phyloP scores from a whole-genome alignment of 2,888 invertebrate genomes.

The Cantharis flavilabris region DNA sequence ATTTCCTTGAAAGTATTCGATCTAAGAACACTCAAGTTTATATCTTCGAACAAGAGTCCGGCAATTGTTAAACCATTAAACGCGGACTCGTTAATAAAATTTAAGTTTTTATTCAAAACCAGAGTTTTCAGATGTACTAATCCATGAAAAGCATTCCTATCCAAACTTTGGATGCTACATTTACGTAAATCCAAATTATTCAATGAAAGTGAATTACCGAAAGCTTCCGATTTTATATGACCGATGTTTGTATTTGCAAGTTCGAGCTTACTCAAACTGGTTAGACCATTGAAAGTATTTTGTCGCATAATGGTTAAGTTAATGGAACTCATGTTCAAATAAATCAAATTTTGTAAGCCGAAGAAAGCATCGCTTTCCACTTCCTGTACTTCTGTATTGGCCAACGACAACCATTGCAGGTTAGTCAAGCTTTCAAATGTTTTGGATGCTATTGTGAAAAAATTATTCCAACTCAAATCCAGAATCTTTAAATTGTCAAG shows the following conservation, averaged over 20 bases:
- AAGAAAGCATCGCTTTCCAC: constrained; percentile 8
- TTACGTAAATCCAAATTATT: constrained; percentile 2
- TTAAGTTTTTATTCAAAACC: background rate
- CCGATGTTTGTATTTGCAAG: background rate
- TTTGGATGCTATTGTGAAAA: background rate
- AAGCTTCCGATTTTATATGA: constrained; percentile 1
- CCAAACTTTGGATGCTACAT: background rate
- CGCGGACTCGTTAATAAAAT: background rate
- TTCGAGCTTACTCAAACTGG: background rate
- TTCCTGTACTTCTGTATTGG: background rate
- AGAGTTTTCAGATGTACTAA: background rate
- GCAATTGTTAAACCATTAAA: background rate
- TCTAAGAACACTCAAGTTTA: background rate
- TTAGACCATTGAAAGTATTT: constrained; percentile 7
- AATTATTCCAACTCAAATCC: constrained; percentile 2
- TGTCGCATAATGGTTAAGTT: background rate
- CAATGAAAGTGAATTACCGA: background rate
- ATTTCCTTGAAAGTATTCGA: constrained; percentile 1
- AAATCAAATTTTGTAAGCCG: background rate
- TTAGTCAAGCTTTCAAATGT: background rate
- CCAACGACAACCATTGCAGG: background rate
- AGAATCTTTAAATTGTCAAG: background rate
- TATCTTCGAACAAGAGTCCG: background rate
- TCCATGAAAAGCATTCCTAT: background rate
- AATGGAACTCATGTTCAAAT: constrained; percentile 7